Percentiles rank a stretch among this genome's conserved stretches.
Evolutionary conservation across 2,113 vertebrate genomes (phyloP).

Genomic region (Telmatochromis sp.): DNA sequence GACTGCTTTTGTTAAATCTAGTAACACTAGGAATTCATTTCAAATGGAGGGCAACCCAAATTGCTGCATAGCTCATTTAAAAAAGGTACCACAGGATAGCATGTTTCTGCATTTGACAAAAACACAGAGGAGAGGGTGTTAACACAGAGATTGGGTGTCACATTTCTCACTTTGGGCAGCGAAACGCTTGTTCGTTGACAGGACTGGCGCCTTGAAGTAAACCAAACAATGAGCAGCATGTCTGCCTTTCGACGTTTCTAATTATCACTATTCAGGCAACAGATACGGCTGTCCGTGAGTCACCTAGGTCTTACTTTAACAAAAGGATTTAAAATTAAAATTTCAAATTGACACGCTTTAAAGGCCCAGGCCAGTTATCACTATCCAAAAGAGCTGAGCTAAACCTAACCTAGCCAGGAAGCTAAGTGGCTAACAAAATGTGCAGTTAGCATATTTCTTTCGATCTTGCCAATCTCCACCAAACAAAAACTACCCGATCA

Average conservation of each 20-base stretch:
- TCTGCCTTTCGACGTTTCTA: not conserved
- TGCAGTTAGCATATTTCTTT: not conserved
- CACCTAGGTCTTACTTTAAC: not conserved
- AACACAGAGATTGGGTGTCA: not conserved
- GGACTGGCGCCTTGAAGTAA: conserved; percentile 6
- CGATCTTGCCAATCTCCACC: not conserved
- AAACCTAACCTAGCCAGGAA: not conserved
- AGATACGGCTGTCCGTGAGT: not conserved
- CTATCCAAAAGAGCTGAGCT: not conserved
- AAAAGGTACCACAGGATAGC: not conserved
- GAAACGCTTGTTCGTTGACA: not conserved
- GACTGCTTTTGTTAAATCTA: not conserved
- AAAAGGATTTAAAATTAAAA: not conserved
- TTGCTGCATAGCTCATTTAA: not conserved
- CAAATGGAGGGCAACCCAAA: not conserved
- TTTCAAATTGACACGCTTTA: not conserved
- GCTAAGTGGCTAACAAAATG: conserved; percentile 25
- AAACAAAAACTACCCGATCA: not conserved
- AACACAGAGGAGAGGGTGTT: not conserved
- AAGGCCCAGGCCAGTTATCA: not conserved
- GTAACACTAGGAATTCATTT: not conserved
- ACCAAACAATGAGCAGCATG: conserved; percentile 19
- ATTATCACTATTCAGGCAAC: not conserved
- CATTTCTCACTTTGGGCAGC: not conserved
- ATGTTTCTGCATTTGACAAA: not conserved